Evolutionary conservation across 2,113 vertebrate genomes (phyloP).

Genomic region (Ochotona princeps): DNA sequence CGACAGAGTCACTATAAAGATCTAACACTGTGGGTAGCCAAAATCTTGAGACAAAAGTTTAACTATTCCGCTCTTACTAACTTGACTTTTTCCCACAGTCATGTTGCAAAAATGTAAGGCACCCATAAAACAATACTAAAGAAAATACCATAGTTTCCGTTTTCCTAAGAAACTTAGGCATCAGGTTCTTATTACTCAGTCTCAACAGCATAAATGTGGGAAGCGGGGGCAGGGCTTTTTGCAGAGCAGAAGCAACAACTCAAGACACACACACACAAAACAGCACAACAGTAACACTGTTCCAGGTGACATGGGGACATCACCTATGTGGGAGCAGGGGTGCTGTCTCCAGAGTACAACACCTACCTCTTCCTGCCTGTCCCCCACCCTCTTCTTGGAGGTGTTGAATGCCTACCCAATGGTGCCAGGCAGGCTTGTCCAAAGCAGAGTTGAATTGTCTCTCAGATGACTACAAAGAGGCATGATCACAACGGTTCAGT

Average conservation of each 20-base stretch:
- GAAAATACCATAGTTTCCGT: conserved; percentile 69
- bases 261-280: not conserved
- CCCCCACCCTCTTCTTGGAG: not conserved
- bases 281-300: not conserved
- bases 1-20: not conserved
- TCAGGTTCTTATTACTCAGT: conserved; percentile 60
- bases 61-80: conserved; percentile 21
- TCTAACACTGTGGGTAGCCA: not conserved
- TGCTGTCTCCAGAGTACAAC: not conserved
- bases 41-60: conserved; percentile 52
- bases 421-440: not conserved
- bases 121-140: conserved; percentile 69
- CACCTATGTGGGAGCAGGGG: not conserved
- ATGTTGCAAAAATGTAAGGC: conserved; percentile 65
- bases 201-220: conserved; percentile 22
- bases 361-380: not conserved
- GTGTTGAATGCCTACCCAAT: not conserved
- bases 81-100: conserved; percentile 66
- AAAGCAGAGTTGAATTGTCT: not conserved
- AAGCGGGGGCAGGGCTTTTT: not conserved
- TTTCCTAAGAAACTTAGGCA: conserved; percentile 69
- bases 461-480: not conserved
- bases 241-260: conserved; percentile 38
- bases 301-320: not conserved
- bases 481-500: not conserved